Conservation (phyloP, 1,140 invertebrate genomes). For the Acromyrmex echinatior region DNA sequence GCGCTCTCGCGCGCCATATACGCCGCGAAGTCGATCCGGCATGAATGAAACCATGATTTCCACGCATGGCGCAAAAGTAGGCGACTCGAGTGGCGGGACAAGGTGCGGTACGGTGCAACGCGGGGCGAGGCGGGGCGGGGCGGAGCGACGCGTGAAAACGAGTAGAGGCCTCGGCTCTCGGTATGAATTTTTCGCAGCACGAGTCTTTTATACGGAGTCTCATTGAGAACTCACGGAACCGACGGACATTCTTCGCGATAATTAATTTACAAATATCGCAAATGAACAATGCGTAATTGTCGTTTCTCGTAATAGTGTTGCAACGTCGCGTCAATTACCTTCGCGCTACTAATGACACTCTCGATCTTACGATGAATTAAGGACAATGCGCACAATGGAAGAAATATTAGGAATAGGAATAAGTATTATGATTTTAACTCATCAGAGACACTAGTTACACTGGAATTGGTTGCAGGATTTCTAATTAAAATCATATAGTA, state of each 20-base stretch:
- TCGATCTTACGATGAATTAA: neutral
- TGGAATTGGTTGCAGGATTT: too few relatives aligned
- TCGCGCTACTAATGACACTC: too few relatives aligned
- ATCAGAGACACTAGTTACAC: too few relatives aligned
- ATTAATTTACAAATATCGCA: constrained; percentile 2
- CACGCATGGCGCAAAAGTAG: constrained; percentile 79
- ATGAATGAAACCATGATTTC: constrained; percentile 84
- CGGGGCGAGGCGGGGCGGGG: neutral
- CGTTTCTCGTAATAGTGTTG: neutral
- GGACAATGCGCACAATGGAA: too few relatives aligned
- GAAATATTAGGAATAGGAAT: too few relatives aligned
- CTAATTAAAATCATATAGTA: too few relatives aligned
- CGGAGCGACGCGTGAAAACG: constrained; percentile 14
- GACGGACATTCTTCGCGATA: neutral
- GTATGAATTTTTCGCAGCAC: constrained; percentile 12
- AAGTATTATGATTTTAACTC: too few relatives aligned
- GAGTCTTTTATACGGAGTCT: neutral
- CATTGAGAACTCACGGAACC: neutral
- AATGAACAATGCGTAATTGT: constrained; percentile 22
- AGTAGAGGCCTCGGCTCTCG: constrained; percentile 20
- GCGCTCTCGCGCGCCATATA: constrained; percentile 63
- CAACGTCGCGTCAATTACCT: neutral
- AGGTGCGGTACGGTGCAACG: neutral
- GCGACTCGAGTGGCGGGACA: constrained; percentile 44
- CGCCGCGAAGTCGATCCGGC: constrained; percentile 73